Percentiles rank a stretch among this genome's conserved stretches.
These are phyloP conservation scores for Standfussiana lucernea DNA, from an alignment of 2,888 invertebrate species.

Conservation along the genomic window DNA sequence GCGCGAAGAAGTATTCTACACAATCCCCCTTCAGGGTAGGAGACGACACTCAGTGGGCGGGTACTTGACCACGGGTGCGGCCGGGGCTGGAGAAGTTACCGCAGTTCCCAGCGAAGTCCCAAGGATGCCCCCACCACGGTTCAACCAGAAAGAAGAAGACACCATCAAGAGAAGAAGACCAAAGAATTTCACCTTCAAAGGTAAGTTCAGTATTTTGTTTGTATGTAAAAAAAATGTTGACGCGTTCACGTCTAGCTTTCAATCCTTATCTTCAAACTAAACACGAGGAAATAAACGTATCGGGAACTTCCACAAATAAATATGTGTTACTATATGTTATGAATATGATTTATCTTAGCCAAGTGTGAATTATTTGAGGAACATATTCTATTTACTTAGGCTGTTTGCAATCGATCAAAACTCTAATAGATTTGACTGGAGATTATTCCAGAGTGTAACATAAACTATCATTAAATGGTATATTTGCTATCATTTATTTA, in stretches of 20 bases:
- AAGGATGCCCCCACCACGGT: slow-evolving; percentile 88
- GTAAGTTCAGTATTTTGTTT: slow-evolving; percentile 69
- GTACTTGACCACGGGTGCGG: slow-evolving; percentile 89
- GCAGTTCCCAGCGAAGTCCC: slow-evolving; percentile 90
- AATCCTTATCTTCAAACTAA: slow-evolving; percentile 41
- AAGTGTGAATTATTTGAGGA: slow-evolving; percentile 66
- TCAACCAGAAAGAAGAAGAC: slow-evolving; percentile 82
- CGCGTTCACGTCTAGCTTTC: slow-evolving; percentile 6
- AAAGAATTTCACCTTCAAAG: slow-evolving; percentile 87
- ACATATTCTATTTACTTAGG: slow-evolving; percentile 69
- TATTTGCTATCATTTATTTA: slow-evolving; percentile 49
- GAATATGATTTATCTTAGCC: slow-evolving; percentile 52
- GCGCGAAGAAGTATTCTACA: slow-evolving; percentile 92
- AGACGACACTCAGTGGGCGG: slow-evolving; percentile 93
- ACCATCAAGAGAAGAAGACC: slow-evolving; percentile 83
- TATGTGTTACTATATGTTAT: slow-evolving; percentile 26
- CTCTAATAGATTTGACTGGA: slow-evolving; percentile 64
- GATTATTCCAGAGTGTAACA: slow-evolving; percentile 55
- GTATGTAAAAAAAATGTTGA: slow-evolving; percentile 12
- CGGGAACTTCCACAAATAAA: slow-evolving; percentile 45
- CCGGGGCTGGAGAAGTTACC: slow-evolving; percentile 84
- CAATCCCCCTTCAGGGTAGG: slow-evolving; percentile 87
- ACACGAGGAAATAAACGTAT: slow-evolving; percentile 38
- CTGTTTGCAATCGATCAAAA: slow-evolving; percentile 67
- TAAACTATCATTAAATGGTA: slow-evolving; percentile 60